Conservation (phyloP, 2,888 invertebrate genomes). For the Chalcis sispes region DNA sequence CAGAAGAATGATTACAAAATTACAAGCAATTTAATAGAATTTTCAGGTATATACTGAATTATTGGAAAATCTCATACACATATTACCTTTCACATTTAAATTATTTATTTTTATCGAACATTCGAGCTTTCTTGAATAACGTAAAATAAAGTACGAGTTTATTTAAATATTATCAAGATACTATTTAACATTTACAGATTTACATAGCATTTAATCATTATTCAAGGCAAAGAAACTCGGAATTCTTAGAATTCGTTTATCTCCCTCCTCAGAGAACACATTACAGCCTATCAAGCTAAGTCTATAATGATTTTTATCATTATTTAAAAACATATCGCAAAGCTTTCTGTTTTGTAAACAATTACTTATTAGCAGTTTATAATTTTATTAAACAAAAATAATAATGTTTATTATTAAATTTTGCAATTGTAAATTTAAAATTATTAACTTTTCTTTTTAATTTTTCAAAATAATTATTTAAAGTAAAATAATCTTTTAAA, state of each 20-base stretch:
- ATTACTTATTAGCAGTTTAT: not conserved
- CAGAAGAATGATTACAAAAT: constrained; percentile 1
- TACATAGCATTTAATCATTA: constrained; percentile 31
- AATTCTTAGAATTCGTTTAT: constrained; percentile 31
- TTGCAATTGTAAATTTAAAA: not conserved
- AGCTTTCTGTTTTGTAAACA: not conserved
- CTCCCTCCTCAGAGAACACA: constrained; percentile 32
- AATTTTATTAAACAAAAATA: not conserved
- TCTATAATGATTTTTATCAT: not conserved
- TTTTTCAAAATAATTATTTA: not conserved
- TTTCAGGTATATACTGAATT: constrained; percentile 5
- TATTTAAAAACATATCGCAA: not conserved
- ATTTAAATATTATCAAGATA: constrained; percentile 31
- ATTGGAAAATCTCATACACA: constrained; percentile 13
- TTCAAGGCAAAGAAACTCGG: constrained; percentile 34
- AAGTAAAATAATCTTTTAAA: not conserved
- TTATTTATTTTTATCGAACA: constrained; percentile 50
- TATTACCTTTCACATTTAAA: constrained; percentile 14
- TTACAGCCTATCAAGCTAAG: constrained; percentile 22
- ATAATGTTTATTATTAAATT: too few species aligned
- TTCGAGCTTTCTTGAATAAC: constrained; percentile 48
- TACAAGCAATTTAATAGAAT: not conserved
- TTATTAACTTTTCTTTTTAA: not conserved
- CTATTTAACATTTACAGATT: constrained; percentile 22
- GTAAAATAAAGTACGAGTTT: constrained; percentile 32